Conservation (phyloP, 2,888 invertebrate genomes). For the Eupithecia subumbrata region DNA sequence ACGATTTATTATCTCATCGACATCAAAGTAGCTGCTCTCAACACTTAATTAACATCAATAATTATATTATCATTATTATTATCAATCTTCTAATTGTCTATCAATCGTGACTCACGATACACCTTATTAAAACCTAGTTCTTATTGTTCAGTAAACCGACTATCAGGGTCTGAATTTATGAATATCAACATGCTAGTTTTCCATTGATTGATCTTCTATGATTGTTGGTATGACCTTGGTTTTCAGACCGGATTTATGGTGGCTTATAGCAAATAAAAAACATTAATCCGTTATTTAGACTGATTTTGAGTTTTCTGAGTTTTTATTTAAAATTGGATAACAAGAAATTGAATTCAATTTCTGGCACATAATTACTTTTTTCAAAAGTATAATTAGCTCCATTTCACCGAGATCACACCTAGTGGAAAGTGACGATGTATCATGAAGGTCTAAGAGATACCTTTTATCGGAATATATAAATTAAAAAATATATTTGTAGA, state of each 20-base stretch:
- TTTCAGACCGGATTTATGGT: neutral
- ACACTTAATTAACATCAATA: neutral
- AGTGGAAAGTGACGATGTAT: too few species aligned
- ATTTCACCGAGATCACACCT: too few species aligned
- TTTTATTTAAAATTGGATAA: too few species aligned
- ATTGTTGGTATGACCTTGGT: neutral
- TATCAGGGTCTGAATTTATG: slow-evolving; percentile 31
- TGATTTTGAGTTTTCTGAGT: too few species aligned
- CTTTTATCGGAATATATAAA: too few species aligned
- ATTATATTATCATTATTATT: neutral
- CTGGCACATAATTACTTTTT: too few species aligned
- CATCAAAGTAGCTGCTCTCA: neutral
- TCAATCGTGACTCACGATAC: slow-evolving; percentile 39
- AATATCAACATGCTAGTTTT: slow-evolving; percentile 22
- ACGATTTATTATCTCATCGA: neutral
- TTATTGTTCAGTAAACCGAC: slow-evolving; percentile 5
- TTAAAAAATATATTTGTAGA: too few species aligned
- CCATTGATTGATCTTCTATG: neutral
- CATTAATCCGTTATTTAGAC: too few species aligned
- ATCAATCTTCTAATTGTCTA: neutral
- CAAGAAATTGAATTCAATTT: too few species aligned
- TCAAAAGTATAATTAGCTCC: too few species aligned
- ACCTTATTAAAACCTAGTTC: slow-evolving; percentile 8
- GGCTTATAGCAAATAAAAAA: neutral
- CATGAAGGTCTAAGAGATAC: too few species aligned